phyloP scores from a whole-genome alignment of 2,888 invertebrate genomes.

The Kuschelorhynchus macadamiae region DNA sequence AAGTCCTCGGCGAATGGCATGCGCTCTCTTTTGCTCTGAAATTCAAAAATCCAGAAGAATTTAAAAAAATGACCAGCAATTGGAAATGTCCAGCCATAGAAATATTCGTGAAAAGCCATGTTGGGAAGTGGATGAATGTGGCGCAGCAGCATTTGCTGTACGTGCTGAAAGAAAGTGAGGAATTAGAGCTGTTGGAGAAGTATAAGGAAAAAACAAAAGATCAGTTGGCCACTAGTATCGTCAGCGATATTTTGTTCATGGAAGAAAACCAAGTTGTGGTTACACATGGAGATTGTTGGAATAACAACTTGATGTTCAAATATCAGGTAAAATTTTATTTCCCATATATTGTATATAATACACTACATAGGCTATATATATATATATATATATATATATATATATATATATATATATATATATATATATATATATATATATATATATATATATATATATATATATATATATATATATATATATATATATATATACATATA shows the following conservation, averaged over 20 bases:
- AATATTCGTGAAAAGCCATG: conserved; percentile 26
- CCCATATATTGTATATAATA: neutral
- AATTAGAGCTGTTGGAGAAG: conserved; percentile 30
- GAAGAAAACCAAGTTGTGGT: conserved; percentile 43
- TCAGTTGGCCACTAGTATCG: conserved; percentile 8
- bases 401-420: too few relatives aligned
- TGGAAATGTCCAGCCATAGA: conserved; percentile 20
- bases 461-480: too few relatives aligned
- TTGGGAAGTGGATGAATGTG: conserved; percentile 22
- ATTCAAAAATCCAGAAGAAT: conserved; percentile 39
- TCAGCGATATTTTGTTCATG: conserved; percentile 19
- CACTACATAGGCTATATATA: too few relatives aligned
- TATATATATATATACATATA: too few relatives aligned
- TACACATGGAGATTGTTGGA: conserved; percentile 53
- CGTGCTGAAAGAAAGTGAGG: conserved; percentile 14
- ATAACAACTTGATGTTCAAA: conserved; percentile 53
- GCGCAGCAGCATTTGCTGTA: conserved; percentile 22
- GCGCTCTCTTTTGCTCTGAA: conserved; percentile 52
- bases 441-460: too few relatives aligned
- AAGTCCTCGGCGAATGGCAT: conserved; percentile 50
- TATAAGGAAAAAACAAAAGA: conserved; percentile 30
- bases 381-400: conserved; percentile 2
- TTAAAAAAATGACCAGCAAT: conserved; percentile 18
- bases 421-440: too few relatives aligned
- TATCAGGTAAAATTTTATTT: conserved; percentile 44